Percentiles rank a stretch among this genome's conserved stretches.
Evolutionary conservation across 2,888 invertebrate species (phyloP).

Genomic region (Lithosia quadra): DNA sequence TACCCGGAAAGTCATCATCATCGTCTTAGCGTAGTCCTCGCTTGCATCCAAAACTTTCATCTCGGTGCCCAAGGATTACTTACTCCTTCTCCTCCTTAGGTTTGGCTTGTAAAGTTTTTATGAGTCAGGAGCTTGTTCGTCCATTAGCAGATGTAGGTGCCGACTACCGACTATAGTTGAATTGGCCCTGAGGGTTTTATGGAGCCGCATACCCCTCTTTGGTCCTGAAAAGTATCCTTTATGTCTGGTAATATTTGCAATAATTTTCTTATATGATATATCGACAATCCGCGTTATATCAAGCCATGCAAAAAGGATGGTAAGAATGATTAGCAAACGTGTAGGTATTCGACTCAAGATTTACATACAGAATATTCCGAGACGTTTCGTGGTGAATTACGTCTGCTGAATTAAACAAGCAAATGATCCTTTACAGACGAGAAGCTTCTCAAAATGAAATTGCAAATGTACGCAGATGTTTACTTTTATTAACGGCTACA

Average conservation of each 20-base stretch:
- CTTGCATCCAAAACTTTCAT: background rate
- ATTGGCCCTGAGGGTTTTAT: no score
- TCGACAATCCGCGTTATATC: background rate
- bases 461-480: constrained; percentile 2
- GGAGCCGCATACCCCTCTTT: no score
- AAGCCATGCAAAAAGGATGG: background rate
- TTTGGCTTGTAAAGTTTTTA: no score
- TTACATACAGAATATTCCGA: background rate
- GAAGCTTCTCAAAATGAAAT: constrained; percentile 10
- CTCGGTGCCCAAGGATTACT: no score
- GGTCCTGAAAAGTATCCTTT: no score
- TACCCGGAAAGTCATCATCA: no score
- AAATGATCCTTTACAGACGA: constrained; percentile 2
- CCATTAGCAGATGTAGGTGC: no score
- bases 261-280: background rate
- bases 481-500: background rate
- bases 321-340: background rate
- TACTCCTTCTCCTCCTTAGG: no score
- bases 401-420: constrained; percentile 8
- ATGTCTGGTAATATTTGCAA: no score
- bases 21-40: no score
- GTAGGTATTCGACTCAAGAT: background rate
- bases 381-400: constrained; percentile 3
- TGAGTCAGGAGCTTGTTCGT: no score
- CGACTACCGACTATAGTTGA: no score